phyloP scores from a whole-genome alignment of 2,113 vertebrate species.

The Opisthocomus hoazin region DNA sequence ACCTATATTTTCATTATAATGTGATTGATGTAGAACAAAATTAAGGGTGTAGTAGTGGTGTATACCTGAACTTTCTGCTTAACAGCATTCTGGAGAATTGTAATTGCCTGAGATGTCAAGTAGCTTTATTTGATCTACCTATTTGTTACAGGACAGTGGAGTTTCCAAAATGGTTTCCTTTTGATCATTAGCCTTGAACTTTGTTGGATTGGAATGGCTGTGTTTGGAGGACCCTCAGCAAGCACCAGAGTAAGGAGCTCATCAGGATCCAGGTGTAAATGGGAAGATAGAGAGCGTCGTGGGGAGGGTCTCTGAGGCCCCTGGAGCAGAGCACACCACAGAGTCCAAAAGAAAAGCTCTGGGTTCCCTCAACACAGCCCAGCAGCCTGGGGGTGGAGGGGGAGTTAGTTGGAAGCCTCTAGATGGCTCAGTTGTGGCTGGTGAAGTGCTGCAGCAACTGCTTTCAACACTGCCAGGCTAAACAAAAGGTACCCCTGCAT shows the following conservation, averaged over 20 bases:
- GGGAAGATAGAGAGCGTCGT: not conserved
- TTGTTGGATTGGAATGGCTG: not conserved
- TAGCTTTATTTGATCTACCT: not conserved
- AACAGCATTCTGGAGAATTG: not conserved
- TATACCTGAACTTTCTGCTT: not conserved
- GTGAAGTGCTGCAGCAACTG: not conserved
- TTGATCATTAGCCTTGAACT: not conserved
- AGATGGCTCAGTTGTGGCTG: not conserved
- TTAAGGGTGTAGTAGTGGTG: not conserved
- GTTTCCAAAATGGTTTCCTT: too few species aligned
- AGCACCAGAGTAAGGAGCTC: not conserved
- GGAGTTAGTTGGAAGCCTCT: not conserved
- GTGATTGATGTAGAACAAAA: not conserved
- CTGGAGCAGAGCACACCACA: accelerated
- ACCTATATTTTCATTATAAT: not conserved
- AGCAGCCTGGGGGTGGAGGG: not conserved
- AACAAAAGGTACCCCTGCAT: not conserved
- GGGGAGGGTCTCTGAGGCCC: not conserved
- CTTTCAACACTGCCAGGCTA: not conserved
- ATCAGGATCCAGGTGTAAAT: not conserved
- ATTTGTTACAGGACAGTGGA: too few species aligned
- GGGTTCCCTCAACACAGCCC: not conserved
- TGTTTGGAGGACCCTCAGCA: not conserved
- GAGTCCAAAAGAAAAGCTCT: not conserved
- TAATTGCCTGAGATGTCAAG: not conserved